phyloP scores from a whole-genome alignment of 2,113 vertebrate species.

The Cryptotis parvus region DNA sequence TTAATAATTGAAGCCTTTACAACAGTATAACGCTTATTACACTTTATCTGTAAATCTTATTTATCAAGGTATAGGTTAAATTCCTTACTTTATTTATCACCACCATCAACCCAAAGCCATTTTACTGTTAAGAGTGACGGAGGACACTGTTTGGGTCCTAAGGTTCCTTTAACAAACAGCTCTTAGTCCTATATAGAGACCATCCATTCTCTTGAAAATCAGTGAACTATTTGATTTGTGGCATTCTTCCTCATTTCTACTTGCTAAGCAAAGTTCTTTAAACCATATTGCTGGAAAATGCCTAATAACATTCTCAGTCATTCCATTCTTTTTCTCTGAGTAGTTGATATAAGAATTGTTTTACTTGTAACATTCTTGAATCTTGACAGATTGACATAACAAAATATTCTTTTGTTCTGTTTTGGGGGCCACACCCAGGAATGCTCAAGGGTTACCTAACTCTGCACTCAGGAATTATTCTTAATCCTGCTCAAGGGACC shows the following conservation, averaged over 20 bases:
- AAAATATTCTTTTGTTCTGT: constrained; percentile 7
- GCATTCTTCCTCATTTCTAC: neutral
- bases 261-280: neutral
- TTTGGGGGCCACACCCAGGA: too few relatives aligned
- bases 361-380: neutral
- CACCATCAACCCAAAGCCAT: neutral
- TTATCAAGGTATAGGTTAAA: constrained; percentile 35
- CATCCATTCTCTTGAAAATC: constrained; percentile 33
- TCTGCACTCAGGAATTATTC: too few relatives aligned
- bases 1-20: neutral
- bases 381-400: constrained; percentile 10
- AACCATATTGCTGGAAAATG: neutral
- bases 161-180: constrained; percentile 15
- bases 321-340: neutral
- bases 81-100: constrained; percentile 13
- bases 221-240: constrained; percentile 1
- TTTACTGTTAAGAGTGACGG: neutral
- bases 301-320: neutral
- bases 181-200: neutral
- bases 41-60: neutral
- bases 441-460: too few relatives aligned
- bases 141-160: constrained; percentile 1
- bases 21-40: constrained; percentile 18
- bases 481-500: too few relatives aligned
- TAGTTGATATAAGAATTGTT: neutral